Evolutionary conservation across 2,113 vertebrate species (phyloP).

Genomic region (Recurvirostra avosetta): DNA sequence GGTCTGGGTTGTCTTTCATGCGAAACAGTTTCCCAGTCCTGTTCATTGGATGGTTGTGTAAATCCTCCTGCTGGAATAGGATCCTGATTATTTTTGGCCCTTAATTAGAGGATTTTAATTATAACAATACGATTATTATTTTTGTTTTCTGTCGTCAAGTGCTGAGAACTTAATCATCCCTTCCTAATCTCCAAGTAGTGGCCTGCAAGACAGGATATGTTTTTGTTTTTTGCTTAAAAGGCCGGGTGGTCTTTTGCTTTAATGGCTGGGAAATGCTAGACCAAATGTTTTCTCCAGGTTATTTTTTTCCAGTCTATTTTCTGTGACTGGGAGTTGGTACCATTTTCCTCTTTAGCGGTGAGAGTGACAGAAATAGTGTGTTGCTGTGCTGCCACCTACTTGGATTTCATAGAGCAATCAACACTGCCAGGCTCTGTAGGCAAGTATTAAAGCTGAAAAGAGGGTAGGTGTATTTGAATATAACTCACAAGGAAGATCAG

Average conservation of each 20-base stretch:
- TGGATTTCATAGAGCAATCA: slow-evolving; percentile 33
- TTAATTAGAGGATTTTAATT: background rate
- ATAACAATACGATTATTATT: background rate
- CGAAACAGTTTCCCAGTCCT: background rate
- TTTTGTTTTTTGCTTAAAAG: background rate
- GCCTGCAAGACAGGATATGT: background rate
- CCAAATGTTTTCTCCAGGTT: background rate
- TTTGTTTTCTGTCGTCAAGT: background rate
- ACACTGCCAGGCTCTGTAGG: slow-evolving; percentile 47
- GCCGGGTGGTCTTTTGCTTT: background rate
- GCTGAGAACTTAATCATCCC: background rate
- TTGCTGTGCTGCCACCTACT: slow-evolving; percentile 63
- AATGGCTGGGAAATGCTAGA: background rate
- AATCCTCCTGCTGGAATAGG: background rate
- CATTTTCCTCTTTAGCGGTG: slow-evolving; percentile 21
- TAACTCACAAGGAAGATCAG: slow-evolving; percentile 23
- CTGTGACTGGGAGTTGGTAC: background rate
- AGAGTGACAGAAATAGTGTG: slow-evolving; percentile 55
- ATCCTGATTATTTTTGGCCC: background rate
- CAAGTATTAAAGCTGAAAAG: slow-evolving; percentile 45
- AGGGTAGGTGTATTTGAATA: slow-evolving; percentile 45
- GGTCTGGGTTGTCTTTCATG: background rate
- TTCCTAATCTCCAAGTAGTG: background rate
- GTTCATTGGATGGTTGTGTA: background rate
- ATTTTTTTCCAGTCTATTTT: background rate